Evolutionary conservation across 2,113 vertebrate species (phyloP), one percentile per base, ranked within the genome.

Genomic region (Grus americana): DNA sequence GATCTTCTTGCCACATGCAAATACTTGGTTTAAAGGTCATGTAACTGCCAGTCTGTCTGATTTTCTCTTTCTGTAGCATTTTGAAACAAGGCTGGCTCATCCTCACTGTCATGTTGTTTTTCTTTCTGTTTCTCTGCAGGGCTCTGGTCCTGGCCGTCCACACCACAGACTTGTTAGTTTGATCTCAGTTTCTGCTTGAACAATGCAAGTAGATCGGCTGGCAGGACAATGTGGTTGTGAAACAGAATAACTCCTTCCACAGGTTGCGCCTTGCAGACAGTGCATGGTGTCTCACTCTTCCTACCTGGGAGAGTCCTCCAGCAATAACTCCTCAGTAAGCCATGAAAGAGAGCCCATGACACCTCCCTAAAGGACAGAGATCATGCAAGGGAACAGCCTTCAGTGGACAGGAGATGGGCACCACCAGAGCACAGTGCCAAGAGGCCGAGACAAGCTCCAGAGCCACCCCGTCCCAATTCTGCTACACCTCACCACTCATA

Each of bases 121-220:
- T 58, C 73, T 84, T 92, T 76, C 67, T 86, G 6, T 89, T 91
- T 94, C 73, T 94, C 76, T 89, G 55, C 78, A 81, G 70, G 34
- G 24, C 42, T 89, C n/a, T 71, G 38, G n/a, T 90, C 36, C 59
- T 87, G 50, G 27, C n/a, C 81, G 22, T 66, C 59, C 27, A n/a
- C 20, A 30, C 24, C n/a, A 65, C 15, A 65, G 26, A 73, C 6
- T 32, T 83, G 22, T 21, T 71, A 67, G 38, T 81, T 71, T 84
- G 59, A 84, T 66, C 63, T 94, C 71, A 36, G 55, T 70, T 93
- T 91, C 36, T 74, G 26, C n/a, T 71, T 63, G 59, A 87, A 46
- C 30, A 91, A 27, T 66, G 29, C 46, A 70, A 84, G 52, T 63
- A 82, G 46, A 55, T 47, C 15, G 58, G 12, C 67, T 81, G 32